Base-by-base conservation (phyloP, 2,797 vertebrate genomes). In the Hydrophis major region DNA sequence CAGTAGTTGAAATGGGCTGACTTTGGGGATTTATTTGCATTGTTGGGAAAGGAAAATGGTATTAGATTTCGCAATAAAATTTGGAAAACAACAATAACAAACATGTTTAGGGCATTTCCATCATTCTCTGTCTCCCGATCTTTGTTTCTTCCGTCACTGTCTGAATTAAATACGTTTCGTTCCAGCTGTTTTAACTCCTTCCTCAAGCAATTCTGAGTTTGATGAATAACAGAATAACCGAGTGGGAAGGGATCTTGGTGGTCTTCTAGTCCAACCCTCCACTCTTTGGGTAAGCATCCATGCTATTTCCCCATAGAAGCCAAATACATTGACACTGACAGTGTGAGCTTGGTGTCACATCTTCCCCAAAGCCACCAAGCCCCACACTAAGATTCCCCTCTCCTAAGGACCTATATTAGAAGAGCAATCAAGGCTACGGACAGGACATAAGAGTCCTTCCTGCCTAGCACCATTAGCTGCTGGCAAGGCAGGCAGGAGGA, bases 21-120 rank as follows among this genome's bases (percentile, higher is more conserved):
- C 87, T 96, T 96, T 92, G 91, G 92, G 42, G 94, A 92, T 94
- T 93, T 90, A 92, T 87, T 91, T 94, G 90, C 94, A 94, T 94
- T 96, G 90, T 92, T 97, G 93, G 90, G 59, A 89, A 25, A 42
- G 55, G 28, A 94, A 95, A 95, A 88, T 57, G 78, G n/a, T 94
- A 90, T 90, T 91, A 0, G 0, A 96, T 97, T 96, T 94, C 91
- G 94, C 90, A 97, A 97, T 95, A 92, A 97, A 97, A 95, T 92
- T 63, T 92, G 14, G 2, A 13, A 2, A 22, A 4, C 86, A 95
- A 61, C 12, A 55, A 12, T 12, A 55, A 90, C 6, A 93, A 0
- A 92, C 94, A 61, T n/a, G 42, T 96, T 89, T 91, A 93, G 69
- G 69, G 69, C 42, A 53, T 12, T 28, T 89, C 57, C 88, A 50